Evolutionary conservation across 92 coral and sea anemone species (phyloP), one percentile per base, ranked within the genome.

Genomic region (Phenganax stokvisi): DNA sequence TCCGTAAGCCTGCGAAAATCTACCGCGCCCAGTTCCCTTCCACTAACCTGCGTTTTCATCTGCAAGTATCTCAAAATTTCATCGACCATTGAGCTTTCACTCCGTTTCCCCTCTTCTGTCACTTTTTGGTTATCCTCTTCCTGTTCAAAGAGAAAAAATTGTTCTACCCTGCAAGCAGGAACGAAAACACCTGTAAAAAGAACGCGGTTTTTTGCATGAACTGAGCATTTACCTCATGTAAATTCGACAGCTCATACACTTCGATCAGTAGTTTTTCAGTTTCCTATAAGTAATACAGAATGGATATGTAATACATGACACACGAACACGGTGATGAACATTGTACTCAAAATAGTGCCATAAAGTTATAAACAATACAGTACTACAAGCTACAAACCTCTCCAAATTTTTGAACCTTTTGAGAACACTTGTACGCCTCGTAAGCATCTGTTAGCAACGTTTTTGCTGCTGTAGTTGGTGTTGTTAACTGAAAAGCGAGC

Each of bases 381-480:
- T 37, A 47, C 37, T 57, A 52, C 67, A 58, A 0, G 20, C 87
- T 30, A 89, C 89, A 75, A 82, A 84, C 60, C 86, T 85, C 82
- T 89, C 90, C 74, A 81, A 90, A 90, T 73, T 90, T 92, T 72
- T 96, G 99, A 15, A 90, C 92, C 80, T 90, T 85, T 83, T 96
- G 92, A 89, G 94, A 96, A 60, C 92, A 86, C 76, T 96, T 96
- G 80, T 92, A 90, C 57, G 88, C 80, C 72, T 96, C 99, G 71
- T 86, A 28, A 3, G 91, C 92, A 8, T 92, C 89, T 56, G 90
- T 93, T 13, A 89, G 88, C 17, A 91, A 80, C 8, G 72, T 74
- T 10, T 60, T 79, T 53, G 73, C 69, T 15, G 8, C 15, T 20
- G 10, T 25, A 65, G 53, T 29, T 63, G 83, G 89, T 71, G 29